Evolutionary conservation across 1,140 invertebrate species (phyloP).

Genomic region (Yoshiicerus persimilis): DNA sequence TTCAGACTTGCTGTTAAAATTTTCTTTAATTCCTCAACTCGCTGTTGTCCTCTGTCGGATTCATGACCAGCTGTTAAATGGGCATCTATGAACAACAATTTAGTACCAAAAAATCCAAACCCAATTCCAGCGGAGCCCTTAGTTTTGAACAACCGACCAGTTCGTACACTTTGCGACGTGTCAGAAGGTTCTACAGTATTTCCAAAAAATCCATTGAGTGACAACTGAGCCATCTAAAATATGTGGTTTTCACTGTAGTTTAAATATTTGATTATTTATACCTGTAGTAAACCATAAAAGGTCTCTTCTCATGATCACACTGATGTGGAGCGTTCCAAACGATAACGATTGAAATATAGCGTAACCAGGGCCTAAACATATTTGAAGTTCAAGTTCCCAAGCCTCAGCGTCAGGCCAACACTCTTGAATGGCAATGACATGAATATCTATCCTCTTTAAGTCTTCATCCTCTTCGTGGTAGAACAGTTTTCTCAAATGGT

Average conservation of each 20-base stretch:
- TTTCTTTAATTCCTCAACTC: constrained; percentile 43
- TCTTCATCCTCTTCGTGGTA: constrained; percentile 36
- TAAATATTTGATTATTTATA: background rate
- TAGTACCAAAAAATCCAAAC: constrained; percentile 47
- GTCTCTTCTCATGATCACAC: constrained; percentile 45
- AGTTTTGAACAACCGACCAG: constrained; percentile 48
- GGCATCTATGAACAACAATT: constrained; percentile 42
- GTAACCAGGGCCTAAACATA: constrained; percentile 40
- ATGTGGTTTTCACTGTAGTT: background rate
- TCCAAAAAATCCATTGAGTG: background rate
- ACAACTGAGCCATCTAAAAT: background rate
- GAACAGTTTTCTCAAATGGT: constrained; percentile 44
- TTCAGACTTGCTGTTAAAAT: constrained; percentile 34
- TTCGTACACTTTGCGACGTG: constrained; percentile 35
- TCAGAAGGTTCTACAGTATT: constrained; percentile 33
- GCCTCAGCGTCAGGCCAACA: constrained; percentile 47
- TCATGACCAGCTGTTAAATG: constrained; percentile 47
- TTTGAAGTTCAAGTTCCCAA: constrained; percentile 44
- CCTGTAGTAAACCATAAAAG: constrained; percentile 48
- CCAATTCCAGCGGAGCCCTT: constrained; percentile 42
- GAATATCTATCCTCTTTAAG: constrained; percentile 38
- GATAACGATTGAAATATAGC: constrained; percentile 43
- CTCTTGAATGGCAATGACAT: constrained; percentile 45
- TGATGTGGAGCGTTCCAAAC: constrained; percentile 46
- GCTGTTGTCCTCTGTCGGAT: constrained; percentile 14